These are phyloP conservation scores for Nephila pilipes DNA, from an alignment of 1,140 invertebrate genomes.

Conservation along the genomic window DNA sequence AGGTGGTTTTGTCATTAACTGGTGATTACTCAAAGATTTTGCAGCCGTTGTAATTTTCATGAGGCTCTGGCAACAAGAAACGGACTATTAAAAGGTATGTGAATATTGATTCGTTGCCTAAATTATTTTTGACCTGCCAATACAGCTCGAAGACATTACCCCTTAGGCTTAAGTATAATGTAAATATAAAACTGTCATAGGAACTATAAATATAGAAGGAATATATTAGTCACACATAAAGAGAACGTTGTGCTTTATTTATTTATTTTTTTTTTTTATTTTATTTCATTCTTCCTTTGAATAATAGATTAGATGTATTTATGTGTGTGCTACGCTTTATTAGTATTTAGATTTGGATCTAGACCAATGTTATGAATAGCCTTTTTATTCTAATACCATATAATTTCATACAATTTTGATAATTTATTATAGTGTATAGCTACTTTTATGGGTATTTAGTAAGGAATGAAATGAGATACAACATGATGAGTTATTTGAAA, in stretches of 20 bases:
- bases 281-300: neutral
- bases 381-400: too few relatives aligned
- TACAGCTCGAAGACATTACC: neutral
- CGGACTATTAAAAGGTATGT: constrained; percentile 52
- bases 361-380: too few relatives aligned
- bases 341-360: neutral
- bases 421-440: too few relatives aligned
- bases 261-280: neutral
- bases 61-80: constrained; percentile 3
- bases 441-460: too few relatives aligned
- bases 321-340: too few relatives aligned
- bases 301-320: neutral
- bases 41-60: constrained; percentile 47
- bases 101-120: constrained; percentile 40
- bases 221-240: too few relatives aligned
- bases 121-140: constrained; percentile 46
- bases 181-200: neutral
- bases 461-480: too few relatives aligned
- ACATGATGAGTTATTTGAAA: too few relatives aligned
- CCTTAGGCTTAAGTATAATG: constrained; percentile 19
- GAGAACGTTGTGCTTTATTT: neutral
- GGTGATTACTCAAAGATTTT: constrained; percentile 33
- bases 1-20: constrained; percentile 56
- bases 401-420: too few relatives aligned
- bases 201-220: neutral